Percentiles rank a stretch among this genome's conserved stretches.
phyloP scores from a whole-genome alignment of 2,113 vertebrate species.

The Miniopterus natalensis region DNA sequence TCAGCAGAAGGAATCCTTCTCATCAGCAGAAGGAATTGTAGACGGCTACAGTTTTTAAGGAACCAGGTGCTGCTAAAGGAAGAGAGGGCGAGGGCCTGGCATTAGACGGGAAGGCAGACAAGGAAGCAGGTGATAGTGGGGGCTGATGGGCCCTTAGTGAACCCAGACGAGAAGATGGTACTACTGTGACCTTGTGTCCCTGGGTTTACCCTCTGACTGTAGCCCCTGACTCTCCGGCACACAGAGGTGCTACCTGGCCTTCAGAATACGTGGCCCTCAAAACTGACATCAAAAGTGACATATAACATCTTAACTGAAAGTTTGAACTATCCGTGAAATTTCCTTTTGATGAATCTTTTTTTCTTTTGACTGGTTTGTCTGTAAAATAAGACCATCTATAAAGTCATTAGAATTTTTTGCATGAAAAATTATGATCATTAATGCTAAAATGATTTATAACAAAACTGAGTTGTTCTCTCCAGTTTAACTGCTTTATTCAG shows the following conservation, averaged over 20 bases:
- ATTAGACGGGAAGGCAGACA: background rate
- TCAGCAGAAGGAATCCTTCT: background rate
- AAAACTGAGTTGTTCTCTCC: background rate
- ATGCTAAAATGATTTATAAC: background rate
- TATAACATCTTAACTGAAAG: background rate
- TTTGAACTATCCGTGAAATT: background rate
- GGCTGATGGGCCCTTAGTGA: background rate
- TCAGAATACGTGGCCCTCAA: background rate
- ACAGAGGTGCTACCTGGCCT: background rate
- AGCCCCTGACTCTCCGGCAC: background rate
- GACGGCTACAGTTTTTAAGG: too few relatives aligned
- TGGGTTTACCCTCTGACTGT: background rate
- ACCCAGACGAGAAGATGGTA: background rate
- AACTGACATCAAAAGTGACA: accelerated
- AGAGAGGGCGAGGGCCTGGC: background rate
- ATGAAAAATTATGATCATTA: background rate
- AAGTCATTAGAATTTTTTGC: background rate
- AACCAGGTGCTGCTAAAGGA: background rate
- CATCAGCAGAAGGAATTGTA: background rate
- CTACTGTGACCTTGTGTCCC: background rate
- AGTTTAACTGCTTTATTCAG: background rate
- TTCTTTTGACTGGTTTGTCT: constrained; percentile 15
- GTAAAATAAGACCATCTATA: background rate
- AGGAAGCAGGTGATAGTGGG: background rate
- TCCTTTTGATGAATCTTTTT: background rate